These are phyloP conservation scores for Coregonus ussuriensis DNA, from an alignment of 2,797 vertebrate genomes.

Conservation along the genomic window DNA sequence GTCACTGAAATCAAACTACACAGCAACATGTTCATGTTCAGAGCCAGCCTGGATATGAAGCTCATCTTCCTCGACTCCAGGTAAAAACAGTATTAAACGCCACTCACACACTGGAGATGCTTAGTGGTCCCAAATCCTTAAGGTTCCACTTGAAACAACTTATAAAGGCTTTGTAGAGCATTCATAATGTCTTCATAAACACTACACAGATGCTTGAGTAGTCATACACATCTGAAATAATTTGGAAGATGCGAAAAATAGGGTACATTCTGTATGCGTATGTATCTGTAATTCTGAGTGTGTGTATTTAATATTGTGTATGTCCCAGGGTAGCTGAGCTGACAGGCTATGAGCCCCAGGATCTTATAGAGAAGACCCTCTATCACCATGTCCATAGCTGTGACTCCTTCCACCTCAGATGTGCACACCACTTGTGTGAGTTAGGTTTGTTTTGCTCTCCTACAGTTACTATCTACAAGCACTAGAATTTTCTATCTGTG, in stretches of 20 bases:
- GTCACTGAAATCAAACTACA: slow-evolving; percentile 96
- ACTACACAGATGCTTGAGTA: neutral
- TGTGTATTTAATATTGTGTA: slow-evolving; percentile 25
- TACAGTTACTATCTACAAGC: neutral
- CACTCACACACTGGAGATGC: neutral
- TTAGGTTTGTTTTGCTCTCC: neutral
- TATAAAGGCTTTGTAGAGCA: neutral
- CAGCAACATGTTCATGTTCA: slow-evolving; percentile 99
- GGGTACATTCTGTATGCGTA: neutral
- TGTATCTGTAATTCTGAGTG: slow-evolving; percentile 2
- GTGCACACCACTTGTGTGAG: slow-evolving; percentile 89
- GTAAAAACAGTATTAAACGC: slow-evolving; percentile 58
- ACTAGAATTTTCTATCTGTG: neutral
- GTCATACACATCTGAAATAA: neutral
- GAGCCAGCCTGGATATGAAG: slow-evolving; percentile 96
- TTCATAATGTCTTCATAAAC: neutral
- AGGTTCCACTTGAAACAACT: neutral
- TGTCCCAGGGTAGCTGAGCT: slow-evolving; percentile 89
- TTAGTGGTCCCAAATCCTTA: neutral
- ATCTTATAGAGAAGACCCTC: slow-evolving; percentile 97
- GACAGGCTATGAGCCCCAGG: slow-evolving; percentile 96
- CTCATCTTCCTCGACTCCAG: slow-evolving; percentile 96
- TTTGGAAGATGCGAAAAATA: neutral
- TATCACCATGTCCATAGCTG: slow-evolving; percentile 98
- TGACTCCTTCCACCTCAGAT: slow-evolving; percentile 95